Evolutionary conservation across 2,113 vertebrate species (phyloP).

Genomic region (Psettodes erumei): DNA sequence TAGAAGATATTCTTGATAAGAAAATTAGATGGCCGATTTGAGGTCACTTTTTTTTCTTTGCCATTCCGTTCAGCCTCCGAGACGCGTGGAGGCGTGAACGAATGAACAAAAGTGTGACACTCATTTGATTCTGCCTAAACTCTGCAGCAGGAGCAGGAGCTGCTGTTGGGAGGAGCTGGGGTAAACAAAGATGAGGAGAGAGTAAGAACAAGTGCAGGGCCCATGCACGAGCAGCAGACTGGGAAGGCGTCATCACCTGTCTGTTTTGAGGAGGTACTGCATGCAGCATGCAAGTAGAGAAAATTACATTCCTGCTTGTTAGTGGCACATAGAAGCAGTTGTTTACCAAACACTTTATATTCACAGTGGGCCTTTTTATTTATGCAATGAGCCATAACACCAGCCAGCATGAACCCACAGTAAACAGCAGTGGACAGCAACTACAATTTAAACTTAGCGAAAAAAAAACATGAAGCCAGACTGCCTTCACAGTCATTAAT

Average conservation of each 20-base stretch:
- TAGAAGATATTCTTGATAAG: constrained; percentile 13
- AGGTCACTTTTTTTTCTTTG: constrained; percentile 3
- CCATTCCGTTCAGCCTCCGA: constrained; percentile 23
- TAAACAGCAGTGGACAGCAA: constrained; percentile 59
- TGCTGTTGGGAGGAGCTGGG: background rate
- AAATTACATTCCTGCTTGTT: constrained; percentile 73
- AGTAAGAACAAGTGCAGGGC: constrained; percentile 20
- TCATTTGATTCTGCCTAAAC: constrained; percentile 47
- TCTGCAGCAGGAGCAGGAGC: constrained; percentile 29
- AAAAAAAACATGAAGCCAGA: background rate
- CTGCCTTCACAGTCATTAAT: constrained; percentile 59
- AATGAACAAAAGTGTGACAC: constrained; percentile 49
- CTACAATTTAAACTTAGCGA: constrained; percentile 37
- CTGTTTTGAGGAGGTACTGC: constrained; percentile 53
- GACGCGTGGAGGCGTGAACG: too few species aligned
- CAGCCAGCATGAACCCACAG: constrained; percentile 44
- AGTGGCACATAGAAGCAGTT: constrained; percentile 71
- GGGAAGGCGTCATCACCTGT: constrained; percentile 75
- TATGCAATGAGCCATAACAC: constrained; percentile 70
- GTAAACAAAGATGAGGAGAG: constrained; percentile 19
- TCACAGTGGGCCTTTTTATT: constrained; percentile 67
- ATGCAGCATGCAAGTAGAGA: constrained; percentile 59
- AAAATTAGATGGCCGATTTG: constrained; percentile 2
- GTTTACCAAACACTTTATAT: constrained; percentile 71
- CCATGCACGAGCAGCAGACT: constrained; percentile 47